phyloP scores from a whole-genome alignment of 2,888 invertebrate species.

The Epistrophella euchroma region DNA sequence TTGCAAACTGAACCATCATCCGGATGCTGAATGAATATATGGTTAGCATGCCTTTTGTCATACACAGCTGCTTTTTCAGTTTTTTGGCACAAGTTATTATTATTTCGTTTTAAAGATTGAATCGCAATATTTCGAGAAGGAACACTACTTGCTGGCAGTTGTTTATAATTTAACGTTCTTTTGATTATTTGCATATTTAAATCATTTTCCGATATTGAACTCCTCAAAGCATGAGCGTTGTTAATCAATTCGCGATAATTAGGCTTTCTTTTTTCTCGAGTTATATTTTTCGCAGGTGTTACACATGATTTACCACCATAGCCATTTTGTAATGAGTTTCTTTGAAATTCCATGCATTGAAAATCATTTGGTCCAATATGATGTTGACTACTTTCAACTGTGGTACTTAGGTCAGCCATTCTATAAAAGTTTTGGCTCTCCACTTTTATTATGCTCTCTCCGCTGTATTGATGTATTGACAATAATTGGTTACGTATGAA shows the following conservation, averaged over 20 bases:
- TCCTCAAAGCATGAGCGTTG: slow-evolving; percentile 80
- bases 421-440: slow-evolving; percentile 29
- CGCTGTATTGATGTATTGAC: slow-evolving; percentile 25
- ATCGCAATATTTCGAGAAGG: slow-evolving; percentile 31
- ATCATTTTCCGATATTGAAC: slow-evolving; percentile 82
- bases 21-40: slow-evolving; percentile 46
- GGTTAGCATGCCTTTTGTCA: slow-evolving; percentile 47
- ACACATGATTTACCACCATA: slow-evolving; percentile 4
- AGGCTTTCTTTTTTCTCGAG: slow-evolving; percentile 78
- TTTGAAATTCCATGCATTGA: slow-evolving; percentile 8
- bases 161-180: slow-evolving; percentile 80
- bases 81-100: background rate
- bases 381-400: slow-evolving; percentile 18
- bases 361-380: background rate
- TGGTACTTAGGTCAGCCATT: slow-evolving; percentile 5
- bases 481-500: slow-evolving; percentile 18
- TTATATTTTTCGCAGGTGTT: slow-evolving; percentile 12
- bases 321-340: background rate
- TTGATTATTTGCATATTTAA: slow-evolving; percentile 83
- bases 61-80: background rate
- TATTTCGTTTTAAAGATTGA: background rate
- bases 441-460: slow-evolving; percentile 14
- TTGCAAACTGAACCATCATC: background rate
- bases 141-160: slow-evolving; percentile 52
- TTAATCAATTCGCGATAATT: slow-evolving; percentile 82